Percentiles rank a stretch among this genome's conserved stretches.
phyloP scores from a whole-genome alignment of 2,113 vertebrate genomes.

The Gallinago undulata region DNA sequence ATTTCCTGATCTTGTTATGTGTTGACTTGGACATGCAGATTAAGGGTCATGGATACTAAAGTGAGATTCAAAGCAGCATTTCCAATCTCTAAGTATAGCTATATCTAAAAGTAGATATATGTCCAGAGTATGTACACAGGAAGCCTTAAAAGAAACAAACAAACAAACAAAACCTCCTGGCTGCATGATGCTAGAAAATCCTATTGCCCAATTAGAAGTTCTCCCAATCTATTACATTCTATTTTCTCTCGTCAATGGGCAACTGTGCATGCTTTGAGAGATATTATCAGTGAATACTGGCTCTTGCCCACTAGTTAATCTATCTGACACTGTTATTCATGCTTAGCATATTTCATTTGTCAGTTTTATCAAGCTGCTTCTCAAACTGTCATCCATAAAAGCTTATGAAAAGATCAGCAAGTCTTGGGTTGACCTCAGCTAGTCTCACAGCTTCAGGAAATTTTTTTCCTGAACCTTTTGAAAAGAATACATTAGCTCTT shows the following conservation, averaged over 20 bases:
- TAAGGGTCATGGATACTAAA: not conserved
- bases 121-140: not conserved
- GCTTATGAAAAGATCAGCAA: not conserved
- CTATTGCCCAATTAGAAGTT: not conserved
- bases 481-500: not conserved
- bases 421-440: not conserved
- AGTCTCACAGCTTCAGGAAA: not conserved
- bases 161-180: not conserved
- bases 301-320: not conserved
- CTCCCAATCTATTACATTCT: not conserved
- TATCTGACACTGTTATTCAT: not conserved
- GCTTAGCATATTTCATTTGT: not conserved
- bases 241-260: not conserved
- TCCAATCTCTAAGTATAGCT: not conserved
- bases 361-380: not conserved
- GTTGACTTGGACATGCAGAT: not conserved
- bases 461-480: not conserved
- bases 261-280: not conserved
- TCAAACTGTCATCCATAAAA: not conserved
- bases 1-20: not conserved
- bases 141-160: not conserved
- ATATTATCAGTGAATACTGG: not conserved
- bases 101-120: not conserved
- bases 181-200: not conserved
- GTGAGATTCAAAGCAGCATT: not conserved